phyloP scores from a whole-genome alignment of 2,888 invertebrate species.

The Nomada ferruginata region DNA sequence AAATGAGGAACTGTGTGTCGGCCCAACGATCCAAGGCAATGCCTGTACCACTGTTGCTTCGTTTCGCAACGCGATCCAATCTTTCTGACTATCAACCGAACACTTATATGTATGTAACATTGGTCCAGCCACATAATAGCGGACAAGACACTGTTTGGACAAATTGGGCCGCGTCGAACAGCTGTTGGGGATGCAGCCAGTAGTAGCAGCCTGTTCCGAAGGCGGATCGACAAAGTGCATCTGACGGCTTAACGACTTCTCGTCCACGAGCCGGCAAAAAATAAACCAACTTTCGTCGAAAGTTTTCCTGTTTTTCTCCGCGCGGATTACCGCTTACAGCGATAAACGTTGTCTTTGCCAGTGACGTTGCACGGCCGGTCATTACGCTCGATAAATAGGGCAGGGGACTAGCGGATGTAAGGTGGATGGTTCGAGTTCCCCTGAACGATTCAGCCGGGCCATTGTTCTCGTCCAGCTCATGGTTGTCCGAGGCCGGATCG shows the following conservation, averaged over 20 bases:
- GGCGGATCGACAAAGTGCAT: constrained; percentile 40
- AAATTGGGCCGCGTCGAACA: constrained; percentile 17
- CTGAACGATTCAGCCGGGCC: background rate
- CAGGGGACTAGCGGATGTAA: background rate
- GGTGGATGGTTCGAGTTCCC: background rate
- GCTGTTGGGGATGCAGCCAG: background rate
- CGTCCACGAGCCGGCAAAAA: constrained; percentile 32
- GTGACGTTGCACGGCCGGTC: constrained; percentile 39
- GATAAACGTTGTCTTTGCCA: constrained; percentile 45
- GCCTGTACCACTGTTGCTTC: no score
- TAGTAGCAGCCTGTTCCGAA: background rate
- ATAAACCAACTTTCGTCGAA: constrained; percentile 39
- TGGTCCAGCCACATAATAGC: background rate
- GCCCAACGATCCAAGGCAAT: no score
- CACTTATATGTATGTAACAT: no score
- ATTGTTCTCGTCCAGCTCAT: constrained; percentile 23
- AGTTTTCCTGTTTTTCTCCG: constrained; percentile 38
- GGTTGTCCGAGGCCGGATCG: background rate
- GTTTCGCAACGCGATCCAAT: no score
- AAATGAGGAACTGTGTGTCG: no score
- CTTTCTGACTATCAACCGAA: no score
- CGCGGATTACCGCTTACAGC: constrained; percentile 38
- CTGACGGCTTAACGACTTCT: constrained; percentile 57
- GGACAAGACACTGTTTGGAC: background rate
- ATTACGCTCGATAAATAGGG: constrained; percentile 46